Evolutionary conservation across 2,113 vertebrate genomes (phyloP), one percentile per base, ranked within the genome.

Genomic region (Chaetops frenatus): DNA sequence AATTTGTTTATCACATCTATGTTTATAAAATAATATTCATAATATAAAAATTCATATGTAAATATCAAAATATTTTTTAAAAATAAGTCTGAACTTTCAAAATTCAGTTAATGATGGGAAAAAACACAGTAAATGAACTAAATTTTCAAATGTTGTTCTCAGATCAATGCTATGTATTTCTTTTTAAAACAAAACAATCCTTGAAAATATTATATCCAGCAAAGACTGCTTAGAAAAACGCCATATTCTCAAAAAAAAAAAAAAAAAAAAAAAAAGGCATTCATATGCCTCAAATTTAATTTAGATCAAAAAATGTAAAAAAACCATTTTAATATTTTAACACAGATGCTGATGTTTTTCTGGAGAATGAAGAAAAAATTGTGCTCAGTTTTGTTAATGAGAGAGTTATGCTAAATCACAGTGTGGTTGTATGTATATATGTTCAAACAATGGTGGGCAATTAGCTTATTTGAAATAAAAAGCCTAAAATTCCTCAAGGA

Each of bases 381-480:
- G 33, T 33, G 27, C 23, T 85, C 47, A 24, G 88, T 95, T 94
- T 86, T 94, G 47, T 81, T 81, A 90, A 88, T 80, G 86, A 94
- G 40, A 47, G 20, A 72, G n/a, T 54, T 53, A 64, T 14, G n/a
- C 20, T 88, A 86, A 78, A 66, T 69, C n/a, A 66, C 22, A 57
- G 13, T 51, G 45, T 42, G 74, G 23, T 66, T 61, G 36, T 48
- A 73, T 38, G 47, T 23, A 50, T 87, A 18, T 65, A 62, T 76
- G 70, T 84, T 93, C 82, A 92, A 82, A 95, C 29, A 92, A 92
- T 23, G 50, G 6, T 1, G 1, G 38, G 38, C 54, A 84, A 94
- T 81, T 78, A 94, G 38, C 67, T 93, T 51, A 77, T 70, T 86
- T 90, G 65, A 94, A 97, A 90, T 87, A 96, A 57, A 94, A 91